Conservation (phyloP, 92 coral and sea anemone species). For the Muricea muricata region DNA sequence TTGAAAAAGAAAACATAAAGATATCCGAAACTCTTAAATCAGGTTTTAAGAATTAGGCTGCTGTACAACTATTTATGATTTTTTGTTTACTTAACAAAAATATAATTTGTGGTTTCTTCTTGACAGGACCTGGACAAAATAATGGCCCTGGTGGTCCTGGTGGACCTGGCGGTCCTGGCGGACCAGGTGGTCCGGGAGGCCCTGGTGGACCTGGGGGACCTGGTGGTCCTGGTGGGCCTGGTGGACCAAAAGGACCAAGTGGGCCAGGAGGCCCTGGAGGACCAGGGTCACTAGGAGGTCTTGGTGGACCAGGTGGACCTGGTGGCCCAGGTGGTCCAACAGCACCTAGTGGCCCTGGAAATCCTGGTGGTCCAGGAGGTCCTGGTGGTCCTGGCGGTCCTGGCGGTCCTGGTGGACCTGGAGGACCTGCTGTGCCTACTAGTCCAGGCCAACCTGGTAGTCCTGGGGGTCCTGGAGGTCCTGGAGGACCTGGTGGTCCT, state of each 20-base stretch:
- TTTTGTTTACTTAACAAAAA: too few species aligned
- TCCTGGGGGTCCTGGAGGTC: slow-evolving; percentile 9
- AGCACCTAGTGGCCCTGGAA: slow-evolving; percentile 68
- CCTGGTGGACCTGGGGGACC: slow-evolving; percentile 85
- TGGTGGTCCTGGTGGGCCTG: slow-evolving; percentile 84
- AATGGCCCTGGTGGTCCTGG: slow-evolving; percentile 60
- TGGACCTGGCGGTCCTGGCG: slow-evolving; percentile 66
- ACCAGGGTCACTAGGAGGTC: slow-evolving; percentile 73
- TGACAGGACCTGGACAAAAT: too few species aligned
- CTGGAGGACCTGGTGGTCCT: slow-evolving; percentile 31
- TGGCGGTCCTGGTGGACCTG: slow-evolving; percentile 43
- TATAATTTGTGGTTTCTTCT: too few species aligned
- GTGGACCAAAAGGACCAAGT: slow-evolving; percentile 80
- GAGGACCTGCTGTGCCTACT: neutral
- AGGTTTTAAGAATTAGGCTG: too few species aligned
- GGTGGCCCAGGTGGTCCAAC: slow-evolving; percentile 77
- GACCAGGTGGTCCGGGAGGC: slow-evolving; percentile 70
- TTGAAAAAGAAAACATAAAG: too few species aligned
- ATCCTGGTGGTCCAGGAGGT: slow-evolving; percentile 46
- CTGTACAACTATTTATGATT: too few species aligned
- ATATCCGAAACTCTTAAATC: too few species aligned
- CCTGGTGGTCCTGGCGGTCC: slow-evolving; percentile 77
- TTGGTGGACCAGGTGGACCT: slow-evolving; percentile 84
- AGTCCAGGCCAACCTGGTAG: neutral
- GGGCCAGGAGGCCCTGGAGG: slow-evolving; percentile 80